Base-by-base conservation (phyloP, 2,797 vertebrate species). In the Rhinella marina region DNA sequence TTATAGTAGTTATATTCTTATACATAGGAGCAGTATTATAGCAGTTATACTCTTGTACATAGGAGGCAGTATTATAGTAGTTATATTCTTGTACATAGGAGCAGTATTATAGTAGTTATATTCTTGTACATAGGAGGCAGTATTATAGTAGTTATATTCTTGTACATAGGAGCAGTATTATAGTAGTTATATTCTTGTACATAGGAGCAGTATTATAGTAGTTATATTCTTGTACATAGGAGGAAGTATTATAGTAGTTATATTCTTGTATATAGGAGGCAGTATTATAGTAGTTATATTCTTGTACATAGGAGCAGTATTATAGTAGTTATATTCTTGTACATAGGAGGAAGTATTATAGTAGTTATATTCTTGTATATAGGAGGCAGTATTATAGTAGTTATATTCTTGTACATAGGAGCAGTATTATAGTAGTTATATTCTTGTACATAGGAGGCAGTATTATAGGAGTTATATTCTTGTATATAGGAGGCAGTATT, bases 241-340 rank as follows among this genome's bases (percentile, higher is more conserved):
- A 11, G 68, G 32, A 7, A 72, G 68, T 72, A 72, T 72, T 72
- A 72, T 72, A 72, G 68, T 72, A 72, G 68, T 72, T 72, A 72
- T 72, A 68, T 72, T 68, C 66, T 16, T 68, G 66, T 68, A 68
- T 2, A 29, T 29, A 68, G 66, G 25, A 16, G 68, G 68, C 29
- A 70, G 68, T 70, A 70, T 70, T 70, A 70, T 70, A 70, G 68
- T 70, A 70, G 68, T 70, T 70, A 70, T 70, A 70, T 70, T 70
- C 68, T 19, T 70, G 27, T 70, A 70, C 4, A 70, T 70, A 70
- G 68, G 68, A 14, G 68, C 27, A 70, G 27, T 70, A 70, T 70
- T 70, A 70, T 70, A 70, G 68, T 70, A 70, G 27, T 70, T 32
- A 70, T 32, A 70, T 70, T 70, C 68, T 32, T 32, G 68, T 70